Conservation (phyloP, 1,140 invertebrate species). For the Lepidurus apus region DNA sequence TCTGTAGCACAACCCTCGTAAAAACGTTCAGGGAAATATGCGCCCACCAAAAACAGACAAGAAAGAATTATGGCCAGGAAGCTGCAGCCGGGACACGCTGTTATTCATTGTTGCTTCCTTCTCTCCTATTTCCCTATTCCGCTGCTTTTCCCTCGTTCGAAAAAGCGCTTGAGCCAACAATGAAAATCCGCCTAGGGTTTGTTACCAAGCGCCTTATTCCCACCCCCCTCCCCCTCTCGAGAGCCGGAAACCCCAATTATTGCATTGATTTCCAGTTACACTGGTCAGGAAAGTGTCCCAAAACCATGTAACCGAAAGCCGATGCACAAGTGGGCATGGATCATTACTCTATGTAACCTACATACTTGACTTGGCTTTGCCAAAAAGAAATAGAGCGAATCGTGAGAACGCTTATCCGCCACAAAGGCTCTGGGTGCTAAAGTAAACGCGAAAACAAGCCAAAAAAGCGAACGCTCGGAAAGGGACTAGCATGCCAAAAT, state of each 20-base stretch:
- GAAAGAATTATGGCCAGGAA: constrained; percentile 9
- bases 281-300: background rate
- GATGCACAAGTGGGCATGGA: background rate
- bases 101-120: background rate
- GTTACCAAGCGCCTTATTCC: background rate
- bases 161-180: background rate
- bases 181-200: background rate
- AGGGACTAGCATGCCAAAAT: background rate
- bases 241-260: background rate
- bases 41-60: background rate
- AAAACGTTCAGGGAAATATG: background rate
- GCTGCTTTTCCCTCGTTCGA: background rate
- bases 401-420: constrained; percentile 1
- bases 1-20: background rate
- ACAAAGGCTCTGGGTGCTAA: background rate
- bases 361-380: background rate
- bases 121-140: background rate
- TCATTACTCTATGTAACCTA: background rate
- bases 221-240: background rate
- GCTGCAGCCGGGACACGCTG: background rate
- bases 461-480: background rate
- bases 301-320: background rate
- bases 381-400: constrained; percentile 8
- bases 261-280: constrained; percentile 6
- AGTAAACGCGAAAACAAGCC: background rate